Evolutionary conservation across 2,113 vertebrate species (phyloP), one percentile per base, ranked within the genome.

Genomic region (Entosphenus tridentatus): DNA sequence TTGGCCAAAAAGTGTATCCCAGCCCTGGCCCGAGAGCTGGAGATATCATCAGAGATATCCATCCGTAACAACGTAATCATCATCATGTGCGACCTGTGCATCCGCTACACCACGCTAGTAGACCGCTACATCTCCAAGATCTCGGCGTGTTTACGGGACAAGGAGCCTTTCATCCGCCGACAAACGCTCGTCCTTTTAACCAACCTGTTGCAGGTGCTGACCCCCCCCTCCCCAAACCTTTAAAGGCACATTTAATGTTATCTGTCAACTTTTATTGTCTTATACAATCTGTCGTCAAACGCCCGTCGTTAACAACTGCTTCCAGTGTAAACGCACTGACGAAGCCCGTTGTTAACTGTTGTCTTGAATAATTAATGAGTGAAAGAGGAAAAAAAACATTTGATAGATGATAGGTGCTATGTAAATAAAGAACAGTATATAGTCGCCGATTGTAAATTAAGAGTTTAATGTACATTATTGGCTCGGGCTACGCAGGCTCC

Each of bases 141-240:
- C 57, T 83, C 90, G 0, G 59, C 83, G 18, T 89, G 90, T 71
- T 82, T 98, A 18, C 80, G 80, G 54, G 93, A 96, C 75, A 55
- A 73, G 0, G 75, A 83, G 0, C 79, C 86, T 0, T 77, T 89
- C 18, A 80, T 98, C 76, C 80, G 90, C n/a, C 85, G 83, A 80
- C 89, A 96, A 73, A 83, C 88, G 0, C 78, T 98, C 55, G 85
- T 87, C 75, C 80, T 92, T 82, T 83, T 98, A 9, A 95, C 92
- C 75, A 90, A 83, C 75, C 84, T 98, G 21, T 80, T 98, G 12
- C 90, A 95, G 89, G 93, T 88, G 57, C 39, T 39, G 39, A 39
- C 39, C 39, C 39, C 39, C 39, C 39, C 39, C 39, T 39, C 39
- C 39, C 39, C 39, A 39, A 39, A 39, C 39, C 39, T 7, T 39